Conservation (phyloP, 2,888 invertebrate genomes). For the Pomacea canaliculata region DNA sequence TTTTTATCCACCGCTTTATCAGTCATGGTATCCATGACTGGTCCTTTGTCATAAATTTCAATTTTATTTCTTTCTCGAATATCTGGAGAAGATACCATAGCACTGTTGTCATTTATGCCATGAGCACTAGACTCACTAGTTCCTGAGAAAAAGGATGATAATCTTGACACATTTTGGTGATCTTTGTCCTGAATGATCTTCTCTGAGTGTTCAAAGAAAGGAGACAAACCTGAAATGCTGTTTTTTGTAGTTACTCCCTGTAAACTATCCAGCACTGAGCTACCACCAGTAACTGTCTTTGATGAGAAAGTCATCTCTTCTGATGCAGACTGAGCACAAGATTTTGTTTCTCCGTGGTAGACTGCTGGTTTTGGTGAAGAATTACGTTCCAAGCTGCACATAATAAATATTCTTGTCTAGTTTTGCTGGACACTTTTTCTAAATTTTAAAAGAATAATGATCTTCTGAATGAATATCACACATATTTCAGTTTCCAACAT, state of each 20-base stretch:
- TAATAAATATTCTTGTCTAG: no score
- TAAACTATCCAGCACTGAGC: background rate
- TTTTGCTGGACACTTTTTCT: no score
- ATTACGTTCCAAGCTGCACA: background rate
- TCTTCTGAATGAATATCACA: no score
- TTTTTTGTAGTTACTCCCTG: background rate
- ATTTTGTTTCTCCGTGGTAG: background rate
- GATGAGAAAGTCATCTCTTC: background rate
- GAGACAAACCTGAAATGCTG: constrained; percentile 2
- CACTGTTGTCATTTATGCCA: no score
- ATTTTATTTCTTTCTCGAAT: no score
- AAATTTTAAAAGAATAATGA: no score
- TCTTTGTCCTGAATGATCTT: background rate
- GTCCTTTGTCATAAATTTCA: no score
- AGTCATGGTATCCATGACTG: no score
- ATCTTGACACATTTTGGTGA: background rate
- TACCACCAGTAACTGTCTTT: background rate
- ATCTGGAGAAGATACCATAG: no score
- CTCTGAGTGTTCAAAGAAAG: background rate
- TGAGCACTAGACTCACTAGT: no score
- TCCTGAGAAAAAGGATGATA: background rate
- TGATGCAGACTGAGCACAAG: constrained; percentile 6
- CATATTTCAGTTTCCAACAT: no score
- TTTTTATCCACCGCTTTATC: no score
- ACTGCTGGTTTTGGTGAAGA: background rate